Base-by-base conservation (phyloP, 2,888 invertebrate species). In the Cantharis lateralis region DNA sequence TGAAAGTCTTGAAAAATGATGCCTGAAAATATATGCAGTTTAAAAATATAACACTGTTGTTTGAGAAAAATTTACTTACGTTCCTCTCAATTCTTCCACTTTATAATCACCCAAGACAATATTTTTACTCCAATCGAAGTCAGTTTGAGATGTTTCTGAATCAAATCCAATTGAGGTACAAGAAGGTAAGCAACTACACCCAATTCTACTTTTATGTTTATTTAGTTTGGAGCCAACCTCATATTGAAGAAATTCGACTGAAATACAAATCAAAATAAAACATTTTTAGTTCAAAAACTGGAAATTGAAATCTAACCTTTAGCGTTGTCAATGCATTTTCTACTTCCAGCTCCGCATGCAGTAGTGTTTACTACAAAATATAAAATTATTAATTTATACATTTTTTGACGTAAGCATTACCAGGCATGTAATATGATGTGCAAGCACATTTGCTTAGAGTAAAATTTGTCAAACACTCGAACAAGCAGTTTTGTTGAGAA, bases 401-500 rank as follows among this genome's bases (percentile, higher is more conserved):
- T 68, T 18, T 20, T 18, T 16, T 18, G 24, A 20, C 20, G 16
- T 9, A 68, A 15, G 10, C n/a, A 82, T 84, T 78, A 85, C 86
- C 75, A 63, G 85, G 84, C 84, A 83, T 81, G 63, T 79, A 80
- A 78, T 83, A 82, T 4, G 80, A 62, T 0, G 81, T 80, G 71
- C 84, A 84, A 15, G 75, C 80, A 63, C 84, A 84, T 7, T 63
- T 15, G 3, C 72, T 15, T 9, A 76, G 32, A 9, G 83, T 83
- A 73, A 79, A 79, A 77, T 85, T 83, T 9, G 83, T 74, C 15
- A 83, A 66, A 74, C 84, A 84, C 76, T 84, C 84, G 15, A 82
- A 64, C 64, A 80, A 77, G 69, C 85, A 85, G 77, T 84, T 84
- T 15, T 79, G 66, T 77, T 84, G 80, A 20, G 84, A 81, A 77